phyloP scores from a whole-genome alignment of 2,113 vertebrate genomes.

The Chloropsis hardwickii region DNA sequence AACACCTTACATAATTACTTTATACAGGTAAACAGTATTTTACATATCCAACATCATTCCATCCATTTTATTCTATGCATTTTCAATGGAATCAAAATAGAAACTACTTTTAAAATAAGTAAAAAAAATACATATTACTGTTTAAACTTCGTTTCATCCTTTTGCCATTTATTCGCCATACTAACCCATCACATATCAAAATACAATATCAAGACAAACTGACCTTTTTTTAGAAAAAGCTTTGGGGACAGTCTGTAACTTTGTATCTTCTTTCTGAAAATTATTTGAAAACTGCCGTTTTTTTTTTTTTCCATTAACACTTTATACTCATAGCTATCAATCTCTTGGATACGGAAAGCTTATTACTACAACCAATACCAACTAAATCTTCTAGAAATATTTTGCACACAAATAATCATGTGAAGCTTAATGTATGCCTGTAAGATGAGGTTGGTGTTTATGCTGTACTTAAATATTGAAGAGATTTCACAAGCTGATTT shows the following conservation, averaged over 20 bases:
- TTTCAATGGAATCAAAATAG: conserved; percentile 27
- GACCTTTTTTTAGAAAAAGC: background rate
- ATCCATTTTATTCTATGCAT: conserved; percentile 12
- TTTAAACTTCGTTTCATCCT: conserved; percentile 39
- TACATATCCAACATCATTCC: background rate
- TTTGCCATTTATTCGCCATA: background rate
- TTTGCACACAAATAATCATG: background rate
- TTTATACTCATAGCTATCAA: background rate
- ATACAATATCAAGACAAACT: background rate
- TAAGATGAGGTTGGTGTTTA: background rate
- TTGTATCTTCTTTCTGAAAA: conserved; percentile 11
- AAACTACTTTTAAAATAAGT: conserved; percentile 49
- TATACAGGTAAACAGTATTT: conserved; percentile 35
- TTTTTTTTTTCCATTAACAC: background rate
- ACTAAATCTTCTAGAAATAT: background rate
- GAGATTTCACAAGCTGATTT: background rate
- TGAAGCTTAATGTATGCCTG: background rate
- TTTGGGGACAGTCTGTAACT: background rate
- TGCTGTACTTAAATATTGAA: background rate
- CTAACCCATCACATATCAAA: background rate
- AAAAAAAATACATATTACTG: conserved; percentile 47
- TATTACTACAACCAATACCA: background rate
- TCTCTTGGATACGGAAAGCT: background rate
- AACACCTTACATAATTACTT: background rate
- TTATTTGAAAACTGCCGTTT: background rate